These are phyloP conservation scores for Leptocoma aspasia DNA, from an alignment of 2,113 vertebrate species.

Conservation along the genomic window DNA sequence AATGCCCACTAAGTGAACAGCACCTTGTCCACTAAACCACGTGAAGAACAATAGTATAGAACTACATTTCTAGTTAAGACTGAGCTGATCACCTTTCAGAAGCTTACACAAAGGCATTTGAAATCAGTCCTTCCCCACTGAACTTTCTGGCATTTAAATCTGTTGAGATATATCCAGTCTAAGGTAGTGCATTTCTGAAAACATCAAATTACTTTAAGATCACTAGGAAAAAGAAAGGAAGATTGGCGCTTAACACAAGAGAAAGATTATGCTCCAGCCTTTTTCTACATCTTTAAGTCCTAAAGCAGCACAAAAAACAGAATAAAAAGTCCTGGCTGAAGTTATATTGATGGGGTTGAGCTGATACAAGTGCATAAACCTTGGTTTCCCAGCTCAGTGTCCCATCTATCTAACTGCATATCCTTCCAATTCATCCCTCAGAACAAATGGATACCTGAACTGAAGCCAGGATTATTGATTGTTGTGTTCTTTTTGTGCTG, in stretches of 20 bases:
- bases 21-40: not conserved
- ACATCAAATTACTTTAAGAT: not conserved
- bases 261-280: not conserved
- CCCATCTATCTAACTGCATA: not conserved
- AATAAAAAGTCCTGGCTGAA: not conserved
- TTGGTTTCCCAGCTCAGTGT: not conserved
- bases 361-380: not conserved
- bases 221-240: not conserved
- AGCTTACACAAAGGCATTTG: not conserved
- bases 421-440: not conserved
- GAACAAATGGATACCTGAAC: not conserved
- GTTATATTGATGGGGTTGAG: not conserved
- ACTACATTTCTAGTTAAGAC: not conserved
- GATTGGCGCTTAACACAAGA: not conserved
- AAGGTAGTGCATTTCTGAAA: not conserved
- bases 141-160: not conserved
- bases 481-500: not conserved
- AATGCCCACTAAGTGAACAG: not conserved
- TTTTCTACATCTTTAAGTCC: not conserved
- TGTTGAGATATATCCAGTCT: not conserved
- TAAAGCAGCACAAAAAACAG: not conserved
- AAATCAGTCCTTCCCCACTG: not conserved
- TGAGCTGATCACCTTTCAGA: not conserved
- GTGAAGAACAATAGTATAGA: not conserved
- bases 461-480: not conserved